phyloP scores from a whole-genome alignment of 2,113 vertebrate genomes.

The Mastomys natalensis region DNA sequence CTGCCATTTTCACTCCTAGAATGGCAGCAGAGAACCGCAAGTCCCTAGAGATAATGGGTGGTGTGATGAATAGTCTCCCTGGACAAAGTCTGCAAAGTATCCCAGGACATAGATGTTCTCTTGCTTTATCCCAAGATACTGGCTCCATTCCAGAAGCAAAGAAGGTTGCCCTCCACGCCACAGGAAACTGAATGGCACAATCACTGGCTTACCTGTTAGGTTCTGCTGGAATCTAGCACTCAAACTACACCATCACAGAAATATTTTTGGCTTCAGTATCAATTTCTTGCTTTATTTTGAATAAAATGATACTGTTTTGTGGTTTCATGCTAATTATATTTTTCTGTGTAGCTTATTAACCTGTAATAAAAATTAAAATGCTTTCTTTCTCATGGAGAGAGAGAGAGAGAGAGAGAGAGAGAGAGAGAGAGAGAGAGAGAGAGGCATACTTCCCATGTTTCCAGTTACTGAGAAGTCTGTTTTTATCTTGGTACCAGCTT shows the following conservation, averaged over 20 bases:
- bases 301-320: constrained; percentile 73
- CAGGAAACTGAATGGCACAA: neutral
- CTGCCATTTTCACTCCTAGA: neutral
- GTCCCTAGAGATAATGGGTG: neutral
- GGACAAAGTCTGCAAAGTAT: neutral
- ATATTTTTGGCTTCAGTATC: constrained; percentile 61
- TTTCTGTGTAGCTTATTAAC: constrained; percentile 77
- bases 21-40: neutral
- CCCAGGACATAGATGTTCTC: neutral
- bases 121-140: neutral
- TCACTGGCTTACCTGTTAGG: neutral
- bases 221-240: constrained; percentile 41
- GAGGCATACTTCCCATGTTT: neutral
- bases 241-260: constrained; percentile 9
- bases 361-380: constrained; percentile 80
- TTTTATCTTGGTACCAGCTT: neutral
- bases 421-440: too few relatives aligned
- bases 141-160: neutral
- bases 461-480: neutral
- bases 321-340: constrained; percentile 81
- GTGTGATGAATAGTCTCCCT: too few relatives aligned
- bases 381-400: neutral
- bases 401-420: too few relatives aligned
- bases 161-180: neutral
- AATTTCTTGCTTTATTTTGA: constrained; percentile 73